Percentiles rank a stretch among this genome's conserved stretches.
Conservation (phyloP, 2,888 invertebrate genomes). For the Melipona beecheii region DNA sequence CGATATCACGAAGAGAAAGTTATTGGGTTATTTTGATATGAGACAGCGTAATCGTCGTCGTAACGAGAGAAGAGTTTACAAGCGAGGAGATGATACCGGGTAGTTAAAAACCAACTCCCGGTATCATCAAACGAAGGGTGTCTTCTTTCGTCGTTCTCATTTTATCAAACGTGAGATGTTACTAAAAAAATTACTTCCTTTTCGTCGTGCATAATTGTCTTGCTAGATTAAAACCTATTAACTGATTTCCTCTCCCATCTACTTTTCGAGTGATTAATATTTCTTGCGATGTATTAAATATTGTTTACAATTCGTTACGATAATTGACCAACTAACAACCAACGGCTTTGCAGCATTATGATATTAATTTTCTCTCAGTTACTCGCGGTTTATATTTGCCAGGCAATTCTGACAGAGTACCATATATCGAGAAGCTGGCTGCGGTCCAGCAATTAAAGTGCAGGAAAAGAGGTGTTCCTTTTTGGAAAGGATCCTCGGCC, state of each 20-base stretch:
- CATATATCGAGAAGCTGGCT: constrained; percentile 3
- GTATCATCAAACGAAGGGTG: no score
- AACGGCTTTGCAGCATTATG: background rate
- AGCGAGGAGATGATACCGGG: background rate
- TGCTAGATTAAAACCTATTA: no score
- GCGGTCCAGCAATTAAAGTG: constrained; percentile 19
- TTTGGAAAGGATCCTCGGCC: background rate
- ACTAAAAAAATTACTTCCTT: background rate
- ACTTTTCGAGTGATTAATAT: no score
- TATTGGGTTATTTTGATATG: background rate
- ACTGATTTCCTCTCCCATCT: no score
- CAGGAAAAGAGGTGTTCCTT: constrained; percentile 1
- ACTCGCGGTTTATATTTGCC: background rate
- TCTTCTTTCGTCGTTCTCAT: background rate
- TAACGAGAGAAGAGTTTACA: background rate
- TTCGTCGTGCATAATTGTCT: background rate
- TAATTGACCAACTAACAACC: no score
- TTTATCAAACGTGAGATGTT: background rate
- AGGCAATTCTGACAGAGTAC: background rate
- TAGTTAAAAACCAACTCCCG: background rate
- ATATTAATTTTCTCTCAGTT: background rate
- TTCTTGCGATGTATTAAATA: no score
- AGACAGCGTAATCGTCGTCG: background rate
- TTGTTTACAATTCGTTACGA: no score
- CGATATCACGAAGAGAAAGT: background rate